Evolutionary conservation across 1,140 invertebrate species (phyloP).

Genomic region (Drosophila ogumai): DNA sequence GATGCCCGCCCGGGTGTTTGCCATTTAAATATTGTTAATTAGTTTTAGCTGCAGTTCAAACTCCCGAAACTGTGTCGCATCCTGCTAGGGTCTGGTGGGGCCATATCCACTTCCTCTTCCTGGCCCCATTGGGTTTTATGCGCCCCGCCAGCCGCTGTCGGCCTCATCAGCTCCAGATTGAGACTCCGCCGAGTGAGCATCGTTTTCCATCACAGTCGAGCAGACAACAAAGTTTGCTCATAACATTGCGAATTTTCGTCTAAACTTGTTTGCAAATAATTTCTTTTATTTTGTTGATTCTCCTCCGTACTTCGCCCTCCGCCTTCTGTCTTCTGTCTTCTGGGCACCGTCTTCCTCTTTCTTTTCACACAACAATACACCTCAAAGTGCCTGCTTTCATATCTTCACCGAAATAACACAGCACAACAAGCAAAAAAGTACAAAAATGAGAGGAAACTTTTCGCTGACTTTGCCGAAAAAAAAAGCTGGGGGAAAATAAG

Average conservation of each 20-base stretch:
- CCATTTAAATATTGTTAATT: slow-evolving; percentile 80
- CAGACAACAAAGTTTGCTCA: slow-evolving; percentile 77
- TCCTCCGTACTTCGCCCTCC: slow-evolving; percentile 1
- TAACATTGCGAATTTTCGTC: slow-evolving; percentile 80
- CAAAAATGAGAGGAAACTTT: slow-evolving; percentile 56
- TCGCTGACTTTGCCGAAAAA: slow-evolving; percentile 74
- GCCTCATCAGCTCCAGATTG: slow-evolving; percentile 49
- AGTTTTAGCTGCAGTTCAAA: slow-evolving; percentile 51
- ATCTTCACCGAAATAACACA: slow-evolving; percentile 37
- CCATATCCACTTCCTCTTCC: slow-evolving; percentile 22
- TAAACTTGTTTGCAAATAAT: slow-evolving; percentile 83
- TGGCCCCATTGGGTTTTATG: slow-evolving; percentile 45
- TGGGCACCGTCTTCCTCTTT: slow-evolving; percentile 40
- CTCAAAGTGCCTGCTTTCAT: slow-evolving; percentile 70
- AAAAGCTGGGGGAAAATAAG: slow-evolving; percentile 18
- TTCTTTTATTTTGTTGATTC: slow-evolving; percentile 82
- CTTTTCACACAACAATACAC: slow-evolving; percentile 81
- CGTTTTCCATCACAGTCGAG: slow-evolving; percentile 53
- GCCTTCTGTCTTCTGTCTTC: slow-evolving; percentile 10
- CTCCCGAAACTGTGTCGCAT: slow-evolving; percentile 29
- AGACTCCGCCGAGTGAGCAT: slow-evolving; percentile 33
- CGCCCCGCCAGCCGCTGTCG: slow-evolving; percentile 45
- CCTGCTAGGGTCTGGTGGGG: not conserved
- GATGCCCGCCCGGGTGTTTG: slow-evolving; percentile 52
- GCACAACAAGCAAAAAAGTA: slow-evolving; percentile 32